Base-by-base conservation (phyloP, 2,113 vertebrate genomes). In the Ciconia boyciana region DNA sequence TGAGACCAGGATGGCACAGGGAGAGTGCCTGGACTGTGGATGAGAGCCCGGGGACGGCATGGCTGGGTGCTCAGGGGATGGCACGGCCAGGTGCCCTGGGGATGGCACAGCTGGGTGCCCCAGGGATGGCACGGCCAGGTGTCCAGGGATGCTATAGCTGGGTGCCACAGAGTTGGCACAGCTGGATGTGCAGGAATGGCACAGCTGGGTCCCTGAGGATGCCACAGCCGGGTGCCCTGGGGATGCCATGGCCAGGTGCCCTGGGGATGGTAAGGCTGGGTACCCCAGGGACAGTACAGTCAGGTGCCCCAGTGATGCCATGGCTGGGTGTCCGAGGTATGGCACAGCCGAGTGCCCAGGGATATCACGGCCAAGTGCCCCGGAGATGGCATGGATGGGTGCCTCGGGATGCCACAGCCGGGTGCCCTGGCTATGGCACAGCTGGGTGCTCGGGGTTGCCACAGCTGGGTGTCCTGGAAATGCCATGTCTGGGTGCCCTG, bases 1-100 rank as follows among this genome's bases (percentile, higher is more conserved):
- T 11, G 25, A 46, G 61, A 62, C 15, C 0, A 1, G 44, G 46
- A 20, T 7, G 15, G 69, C 64, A 43, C 0, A 0, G 9, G 25
- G 13, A 65, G 21, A 60, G 41, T 1, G 2, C 16, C 16, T 0
- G 1, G 52, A 36, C n/a, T 7, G 39, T 2, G 24, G 55, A 24
- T 2, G 39, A 41, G 18, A 64, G 32, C 15, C 26, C 7, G 11
- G 25, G 25, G 17, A 26, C 12, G 28, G 16, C 13, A 52, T 3
- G 18, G 46, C 29, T 8, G 28, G 29, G 8, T 9, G 22, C 11
- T 26, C 17, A 32, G 13, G 44, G 9, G 58, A 36, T 36, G 55
- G 39, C 41, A 61, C 10, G 12, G 44, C 18, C 14, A 13, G 26
- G n/a, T 54, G 29, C 13, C 61, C 21, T 13, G 4, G 36, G 7